These are phyloP conservation scores for Oscheius myriophilus DNA, from an alignment of 2,888 invertebrate genomes.

Conservation along the genomic window DNA sequence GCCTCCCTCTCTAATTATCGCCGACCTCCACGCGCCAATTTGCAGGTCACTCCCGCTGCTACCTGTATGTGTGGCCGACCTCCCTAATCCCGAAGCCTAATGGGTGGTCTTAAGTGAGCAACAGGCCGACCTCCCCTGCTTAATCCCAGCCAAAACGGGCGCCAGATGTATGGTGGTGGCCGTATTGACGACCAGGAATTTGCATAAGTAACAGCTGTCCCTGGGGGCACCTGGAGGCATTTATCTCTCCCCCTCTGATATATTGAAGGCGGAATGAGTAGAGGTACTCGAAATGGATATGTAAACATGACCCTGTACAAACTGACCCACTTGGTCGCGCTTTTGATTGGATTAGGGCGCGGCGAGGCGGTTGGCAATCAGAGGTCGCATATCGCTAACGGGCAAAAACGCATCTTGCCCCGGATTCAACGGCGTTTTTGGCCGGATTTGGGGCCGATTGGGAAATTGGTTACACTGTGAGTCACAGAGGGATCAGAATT, in stretches of 20 bases:
- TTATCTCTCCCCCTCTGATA: neutral
- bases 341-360: constrained; percentile 18
- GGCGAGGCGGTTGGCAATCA: constrained; percentile 4
- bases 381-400: neutral
- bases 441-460: no score
- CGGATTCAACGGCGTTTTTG: no score
- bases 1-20: constrained; percentile 15
- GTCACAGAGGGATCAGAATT: no score
- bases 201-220: constrained; percentile 28
- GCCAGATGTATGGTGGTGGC: constrained; percentile 13
- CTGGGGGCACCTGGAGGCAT: neutral
- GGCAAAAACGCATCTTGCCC: neutral
- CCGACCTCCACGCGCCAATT: constrained; percentile 10
- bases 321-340: neutral
- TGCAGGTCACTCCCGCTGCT: constrained; percentile 11
- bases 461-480: no score
- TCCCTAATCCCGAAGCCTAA: no score
- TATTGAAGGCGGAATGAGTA: neutral
- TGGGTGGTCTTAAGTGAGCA: no score
- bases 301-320: constrained; percentile 12
- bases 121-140: no score
- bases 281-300: neutral
- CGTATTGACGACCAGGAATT: constrained; percentile 23
- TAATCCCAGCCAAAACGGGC: neutral
- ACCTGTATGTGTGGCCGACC: no score